Base-by-base conservation (phyloP, 1,140 invertebrate genomes). In the Lineus longissimus region DNA sequence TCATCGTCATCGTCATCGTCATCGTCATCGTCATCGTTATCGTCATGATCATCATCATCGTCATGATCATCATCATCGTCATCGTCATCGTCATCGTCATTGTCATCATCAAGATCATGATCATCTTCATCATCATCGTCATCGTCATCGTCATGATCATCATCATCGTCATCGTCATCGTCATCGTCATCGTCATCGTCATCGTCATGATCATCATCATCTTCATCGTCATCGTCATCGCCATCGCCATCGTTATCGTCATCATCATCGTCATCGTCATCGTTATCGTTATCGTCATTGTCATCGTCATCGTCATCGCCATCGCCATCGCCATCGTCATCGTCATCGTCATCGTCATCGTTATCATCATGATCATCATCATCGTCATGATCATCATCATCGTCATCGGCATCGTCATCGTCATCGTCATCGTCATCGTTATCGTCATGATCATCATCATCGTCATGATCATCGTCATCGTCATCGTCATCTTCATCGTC, bases 1-100 rank as follows among this genome's bases (percentile, higher is more conserved):
- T 43, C 40, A 43, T 43, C 40, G n/a, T 43, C 40, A 43, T 43
- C n/a, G n/a, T 43, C n/a, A 43, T 43, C n/a, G n/a, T 43, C n/a
- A 43, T 43, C n/a, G n/a, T 43, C n/a, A 43, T 43, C n/a, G n/a
- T 43, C n/a, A 43, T 43, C n/a, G n/a, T n/a, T n/a, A n/a, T n/a
- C n/a, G n/a, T n/a, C n/a, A n/a, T n/a, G n/a, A n/a, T n/a, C n/a
- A n/a, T n/a, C n/a, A n/a, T n/a, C n/a, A n/a, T n/a, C n/a, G n/a
- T n/a, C n/a, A n/a, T n/a, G n/a, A n/a, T 43, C 11, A 11, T 43
- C 40, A 13, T 13, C 40, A 11, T 43, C 40, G n/a, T 43, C 40
- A 43, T 43, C 40, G n/a, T 43, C 40, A 43, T n/a, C 40, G 40
- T 43, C n/a, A 11, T 43, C 40, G n/a, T 43, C 40, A 43, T 43